These are phyloP conservation scores for Podocnemis expansa DNA, from an alignment of 2,113 vertebrate species.

Conservation along the genomic window DNA sequence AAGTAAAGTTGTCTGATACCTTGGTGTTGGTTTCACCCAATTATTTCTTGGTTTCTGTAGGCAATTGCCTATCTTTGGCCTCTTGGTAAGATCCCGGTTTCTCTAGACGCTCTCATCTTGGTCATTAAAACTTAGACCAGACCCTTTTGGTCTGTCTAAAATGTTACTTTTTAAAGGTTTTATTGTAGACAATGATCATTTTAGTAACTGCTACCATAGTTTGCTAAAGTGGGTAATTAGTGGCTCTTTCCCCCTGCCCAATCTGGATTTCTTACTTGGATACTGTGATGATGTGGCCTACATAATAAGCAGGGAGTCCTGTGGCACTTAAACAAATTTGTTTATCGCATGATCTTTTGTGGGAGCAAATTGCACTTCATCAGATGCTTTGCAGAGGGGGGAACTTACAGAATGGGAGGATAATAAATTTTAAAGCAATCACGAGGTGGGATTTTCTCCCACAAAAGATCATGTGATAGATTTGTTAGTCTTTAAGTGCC, in stretches of 20 bases:
- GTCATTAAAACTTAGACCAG: neutral
- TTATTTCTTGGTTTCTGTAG: neutral
- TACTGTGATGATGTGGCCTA: neutral
- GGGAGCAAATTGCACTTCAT: too few species aligned
- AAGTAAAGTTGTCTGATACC: neutral
- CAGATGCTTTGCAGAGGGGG: too few species aligned
- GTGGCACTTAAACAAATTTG: too few species aligned
- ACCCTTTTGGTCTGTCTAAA: neutral
- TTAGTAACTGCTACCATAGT: neutral
- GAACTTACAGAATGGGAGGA: too few species aligned
- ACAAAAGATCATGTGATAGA: too few species aligned
- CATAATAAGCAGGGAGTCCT: too few species aligned
- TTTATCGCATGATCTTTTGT: too few species aligned
- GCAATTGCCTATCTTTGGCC: neutral
- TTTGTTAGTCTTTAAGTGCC: too few species aligned
- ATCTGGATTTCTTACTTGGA: neutral
- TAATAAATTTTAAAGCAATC: too few species aligned
- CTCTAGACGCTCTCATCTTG: neutral
- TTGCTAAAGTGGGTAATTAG: neutral
- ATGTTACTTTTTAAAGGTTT: neutral
- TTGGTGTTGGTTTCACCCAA: neutral
- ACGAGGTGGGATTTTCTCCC: too few species aligned
- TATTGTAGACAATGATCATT: neutral
- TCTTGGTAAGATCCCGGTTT: neutral
- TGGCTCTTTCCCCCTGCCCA: neutral